A percentile compares a stretch with the other conserved stretches of the same genome.
Conservation (phyloP, 2,797 vertebrate genomes). For the Tinamus major region DNA sequence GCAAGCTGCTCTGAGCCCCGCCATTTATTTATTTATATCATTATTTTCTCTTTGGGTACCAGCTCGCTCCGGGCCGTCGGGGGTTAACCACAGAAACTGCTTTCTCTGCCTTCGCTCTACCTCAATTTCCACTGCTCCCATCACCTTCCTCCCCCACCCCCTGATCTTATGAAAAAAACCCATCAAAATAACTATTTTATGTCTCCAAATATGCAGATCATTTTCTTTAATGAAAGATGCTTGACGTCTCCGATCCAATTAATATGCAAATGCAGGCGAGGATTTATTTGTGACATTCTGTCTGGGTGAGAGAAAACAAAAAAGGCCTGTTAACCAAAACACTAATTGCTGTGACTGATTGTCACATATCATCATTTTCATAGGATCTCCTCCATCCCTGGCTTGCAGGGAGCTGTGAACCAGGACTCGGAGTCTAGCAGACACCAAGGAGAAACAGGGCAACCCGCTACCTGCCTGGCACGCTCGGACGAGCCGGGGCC, state of each 20-base stretch:
- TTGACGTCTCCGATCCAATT: conserved; percentile 99
- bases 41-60: conserved; percentile 30
- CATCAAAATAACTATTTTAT: conserved; percentile 99
- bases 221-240: conserved; percentile 99
- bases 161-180: conserved; percentile 87
- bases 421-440: conserved; percentile 74
- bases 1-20: background rate
- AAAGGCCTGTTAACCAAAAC: conserved; percentile 99
- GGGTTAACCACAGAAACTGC: conserved; percentile 81
- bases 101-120: conserved; percentile 79
- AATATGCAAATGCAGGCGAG: conserved; percentile 99
- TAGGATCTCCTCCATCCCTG: conserved; percentile 95
- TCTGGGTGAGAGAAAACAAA: conserved; percentile 99
- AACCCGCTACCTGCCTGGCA: conserved; percentile 73
- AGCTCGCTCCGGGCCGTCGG: conserved; percentile 47
- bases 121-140: conserved; percentile 98
- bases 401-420: conserved; percentile 83
- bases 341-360: conserved; percentile 99
- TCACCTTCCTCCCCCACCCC: conserved; percentile 91
- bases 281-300: conserved; percentile 99
- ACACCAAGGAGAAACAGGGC: conserved; percentile 86
- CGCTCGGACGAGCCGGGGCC: conserved; percentile 32
- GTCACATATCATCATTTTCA: conserved; percentile 99
- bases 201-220: conserved; percentile 99
- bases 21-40: conserved; percentile 70